phyloP scores from a whole-genome alignment of 2,113 vertebrate genomes.

The Meriones unguiculatus region DNA sequence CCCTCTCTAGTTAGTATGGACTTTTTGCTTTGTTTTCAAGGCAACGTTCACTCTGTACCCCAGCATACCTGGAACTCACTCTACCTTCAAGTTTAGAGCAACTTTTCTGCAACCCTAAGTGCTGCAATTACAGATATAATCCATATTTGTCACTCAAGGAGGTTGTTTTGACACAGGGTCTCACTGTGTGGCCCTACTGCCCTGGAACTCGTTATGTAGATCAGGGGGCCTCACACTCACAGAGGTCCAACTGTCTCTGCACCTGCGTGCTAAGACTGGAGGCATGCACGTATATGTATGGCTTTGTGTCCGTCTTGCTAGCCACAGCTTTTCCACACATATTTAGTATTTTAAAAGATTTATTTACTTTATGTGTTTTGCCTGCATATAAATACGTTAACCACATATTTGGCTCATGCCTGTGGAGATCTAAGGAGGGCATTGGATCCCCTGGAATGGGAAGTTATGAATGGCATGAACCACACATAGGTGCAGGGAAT shows the following conservation, averaged over 20 bases:
- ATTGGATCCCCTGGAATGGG: not conserved
- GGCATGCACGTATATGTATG: not conserved
- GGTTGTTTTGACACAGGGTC: not conserved
- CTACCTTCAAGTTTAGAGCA: not conserved
- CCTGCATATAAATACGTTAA: not conserved
- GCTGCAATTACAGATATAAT: not conserved
- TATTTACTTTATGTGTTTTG: not conserved
- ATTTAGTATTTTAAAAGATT: not conserved
- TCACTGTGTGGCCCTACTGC: not conserved
- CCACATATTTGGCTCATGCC: too few relatives aligned
- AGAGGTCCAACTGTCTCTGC: not conserved
- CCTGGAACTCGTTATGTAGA: not conserved
- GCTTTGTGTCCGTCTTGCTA: not conserved
- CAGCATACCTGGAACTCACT: not conserved
- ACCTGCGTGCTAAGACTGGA: not conserved
- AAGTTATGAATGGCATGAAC: not conserved
- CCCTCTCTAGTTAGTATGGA: not conserved
- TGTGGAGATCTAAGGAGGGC: not conserved
- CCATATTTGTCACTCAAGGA: not conserved
- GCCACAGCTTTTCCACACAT: not conserved
- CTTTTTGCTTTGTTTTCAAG: not conserved
- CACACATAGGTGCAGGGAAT: not conserved
- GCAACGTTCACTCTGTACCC: not conserved
- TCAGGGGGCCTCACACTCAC: not conserved
- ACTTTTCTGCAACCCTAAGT: not conserved